Conservation (phyloP, 2,113 vertebrate species). For the Copsychus sechellarum region DNA sequence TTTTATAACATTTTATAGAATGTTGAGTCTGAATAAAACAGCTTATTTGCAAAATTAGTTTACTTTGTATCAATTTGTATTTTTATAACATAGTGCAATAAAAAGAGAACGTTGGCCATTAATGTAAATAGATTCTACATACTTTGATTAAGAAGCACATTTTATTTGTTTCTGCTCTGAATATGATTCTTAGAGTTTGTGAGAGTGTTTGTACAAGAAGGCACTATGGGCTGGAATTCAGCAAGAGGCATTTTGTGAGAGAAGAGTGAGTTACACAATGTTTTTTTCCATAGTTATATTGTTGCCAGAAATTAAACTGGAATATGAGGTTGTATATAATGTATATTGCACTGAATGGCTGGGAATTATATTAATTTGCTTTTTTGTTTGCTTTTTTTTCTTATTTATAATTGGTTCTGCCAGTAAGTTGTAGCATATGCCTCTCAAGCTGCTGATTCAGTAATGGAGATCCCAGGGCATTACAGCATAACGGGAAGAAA, state of each 20-base stretch:
- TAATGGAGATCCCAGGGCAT: slow-evolving; percentile 3
- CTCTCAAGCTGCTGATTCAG: slow-evolving; percentile 46
- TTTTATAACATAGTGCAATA: slow-evolving; percentile 32
- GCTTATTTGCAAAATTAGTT: slow-evolving; percentile 41
- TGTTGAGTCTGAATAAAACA: slow-evolving; percentile 6
- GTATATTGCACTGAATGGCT: slow-evolving; percentile 31
- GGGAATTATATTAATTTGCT: neutral
- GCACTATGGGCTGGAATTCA: neutral
- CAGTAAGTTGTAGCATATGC: slow-evolving; percentile 18
- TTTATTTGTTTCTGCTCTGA: slow-evolving; percentile 7
- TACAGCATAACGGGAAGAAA: slow-evolving; percentile 9
- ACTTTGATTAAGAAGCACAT: slow-evolving; percentile 38
- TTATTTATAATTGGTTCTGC: slow-evolving; percentile 25
- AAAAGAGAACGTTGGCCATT: slow-evolving; percentile 4
- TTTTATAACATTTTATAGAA: slow-evolving; percentile 44
- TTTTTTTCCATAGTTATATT: neutral
- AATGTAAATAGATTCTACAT: neutral
- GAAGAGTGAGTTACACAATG: neutral
- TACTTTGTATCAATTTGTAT: slow-evolving; percentile 40
- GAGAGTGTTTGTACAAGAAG: neutral
- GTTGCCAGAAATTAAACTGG: slow-evolving; percentile 40
- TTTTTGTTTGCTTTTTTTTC: slow-evolving; percentile 22
- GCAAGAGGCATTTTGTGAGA: neutral
- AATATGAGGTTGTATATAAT: slow-evolving; percentile 34
- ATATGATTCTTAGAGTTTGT: neutral